Evolutionary conservation across 2,888 invertebrate species (phyloP).

Genomic region (Apoda limacodes): DNA sequence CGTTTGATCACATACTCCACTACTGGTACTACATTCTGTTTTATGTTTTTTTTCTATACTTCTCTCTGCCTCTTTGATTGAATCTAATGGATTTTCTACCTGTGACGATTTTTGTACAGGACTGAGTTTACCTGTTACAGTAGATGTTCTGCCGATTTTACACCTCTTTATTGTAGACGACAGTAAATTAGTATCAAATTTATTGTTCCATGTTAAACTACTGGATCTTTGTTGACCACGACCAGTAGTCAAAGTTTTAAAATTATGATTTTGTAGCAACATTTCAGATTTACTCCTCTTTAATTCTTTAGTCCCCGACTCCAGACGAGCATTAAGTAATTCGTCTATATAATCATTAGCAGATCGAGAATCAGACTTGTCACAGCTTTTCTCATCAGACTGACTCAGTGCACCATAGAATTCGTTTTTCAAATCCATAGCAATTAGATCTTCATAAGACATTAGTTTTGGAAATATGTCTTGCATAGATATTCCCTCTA

Average conservation of each 20-base stretch:
- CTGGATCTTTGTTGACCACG: constrained; percentile 75
- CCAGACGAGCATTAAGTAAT: constrained; percentile 59
- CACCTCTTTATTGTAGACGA: constrained; percentile 76
- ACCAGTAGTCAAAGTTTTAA: constrained; percentile 61
- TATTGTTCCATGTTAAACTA: constrained; percentile 77
- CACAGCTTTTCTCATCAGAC: constrained; percentile 51
- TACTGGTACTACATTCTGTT: constrained; percentile 33
- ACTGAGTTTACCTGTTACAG: constrained; percentile 52
- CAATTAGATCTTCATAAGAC: constrained; percentile 76
- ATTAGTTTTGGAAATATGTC: constrained; percentile 82
- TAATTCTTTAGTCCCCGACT: constrained; percentile 65
- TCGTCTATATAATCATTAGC: constrained; percentile 70
- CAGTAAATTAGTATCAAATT: constrained; percentile 71
- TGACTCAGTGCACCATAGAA: constrained; percentile 60
- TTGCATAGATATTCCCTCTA: constrained; percentile 88
- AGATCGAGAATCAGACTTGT: constrained; percentile 60
- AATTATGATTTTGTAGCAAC: constrained; percentile 57
- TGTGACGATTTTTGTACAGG: constrained; percentile 44
- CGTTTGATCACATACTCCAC: constrained; percentile 41
- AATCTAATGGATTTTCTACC: constrained; percentile 40
- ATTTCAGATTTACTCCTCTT: constrained; percentile 77
- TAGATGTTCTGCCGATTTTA: constrained; percentile 68
- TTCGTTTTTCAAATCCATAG: constrained; percentile 74
- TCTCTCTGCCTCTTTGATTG: constrained; percentile 43
- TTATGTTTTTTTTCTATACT: constrained; percentile 45